Base-by-base conservation (phyloP, 1,140 invertebrate genomes). In the Drosophila teissieri region DNA sequence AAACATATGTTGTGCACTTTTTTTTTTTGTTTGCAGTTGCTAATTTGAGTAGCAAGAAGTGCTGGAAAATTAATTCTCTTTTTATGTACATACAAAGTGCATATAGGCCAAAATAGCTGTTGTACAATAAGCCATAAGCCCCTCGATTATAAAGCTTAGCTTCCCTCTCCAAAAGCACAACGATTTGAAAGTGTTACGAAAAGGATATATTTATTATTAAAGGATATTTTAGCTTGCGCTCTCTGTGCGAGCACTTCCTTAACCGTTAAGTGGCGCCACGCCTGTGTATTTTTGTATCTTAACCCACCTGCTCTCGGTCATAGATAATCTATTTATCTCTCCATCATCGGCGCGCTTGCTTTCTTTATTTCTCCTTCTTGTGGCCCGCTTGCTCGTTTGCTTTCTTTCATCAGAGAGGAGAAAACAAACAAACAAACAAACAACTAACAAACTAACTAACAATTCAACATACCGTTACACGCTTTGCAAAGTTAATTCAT, bases 381-480 rank as follows among this genome's bases (percentile, higher is more conserved):
- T 51, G 39, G 48, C 17, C 52, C 44, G 37, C 37, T 49, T 15
- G 63, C 37, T 49, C 22, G 63, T 17, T 56, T 56, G 58, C 72
- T 67, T 58, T 64, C 46, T 67, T 76, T 68, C 39, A 24, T 19
- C 36, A 22, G n/a, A 52, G 49, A 51, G 49, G 49, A 48, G 55
- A 69, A 69, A 69, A 60, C 62, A 77, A 70, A 65, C 51, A 67
- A 58, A 55, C 11, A 68, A 24, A 24, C 24, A 24, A 56, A 61
- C 49, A 61, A n/a, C n/a, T n/a, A 58, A 55, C 10, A 68, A 24
- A 24, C 24, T 5, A 57, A 62, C 51, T 53, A 65, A 52, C 36
- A 76, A 76, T 65, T 39, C 70, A 55, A 64, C 39, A 67, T 76
- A 27, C 73, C 73, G 73, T 76, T 76, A 76, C 48, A 58, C 46